phyloP scores from a whole-genome alignment of 2,888 invertebrate genomes.

The Ormyrus pomaceus region DNA sequence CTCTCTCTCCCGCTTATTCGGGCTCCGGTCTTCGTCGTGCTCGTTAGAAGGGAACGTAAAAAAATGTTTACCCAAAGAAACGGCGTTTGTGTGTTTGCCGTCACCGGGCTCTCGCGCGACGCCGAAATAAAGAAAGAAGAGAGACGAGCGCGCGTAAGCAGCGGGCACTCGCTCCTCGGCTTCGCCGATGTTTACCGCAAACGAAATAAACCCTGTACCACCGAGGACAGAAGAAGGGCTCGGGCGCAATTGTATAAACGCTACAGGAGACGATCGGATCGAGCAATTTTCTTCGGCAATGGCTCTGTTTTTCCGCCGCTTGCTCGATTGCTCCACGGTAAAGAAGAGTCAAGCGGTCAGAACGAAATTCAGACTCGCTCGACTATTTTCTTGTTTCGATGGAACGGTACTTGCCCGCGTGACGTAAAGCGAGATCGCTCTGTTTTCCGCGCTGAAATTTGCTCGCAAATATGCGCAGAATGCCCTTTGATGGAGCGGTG shows the following conservation, averaged over 20 bases:
- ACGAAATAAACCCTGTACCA: constrained; percentile 2
- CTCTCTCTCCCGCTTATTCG: neutral
- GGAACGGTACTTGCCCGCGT: neutral
- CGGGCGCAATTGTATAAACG: neutral
- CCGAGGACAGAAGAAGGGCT: constrained; percentile 11
- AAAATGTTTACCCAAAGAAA: constrained; percentile 35
- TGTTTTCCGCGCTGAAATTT: no score
- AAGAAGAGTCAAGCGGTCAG: neutral
- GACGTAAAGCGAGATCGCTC: no score
- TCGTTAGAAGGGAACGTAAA: constrained; percentile 18
- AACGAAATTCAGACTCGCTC: neutral
- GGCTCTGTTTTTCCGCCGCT: neutral
- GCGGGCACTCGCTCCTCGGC: no score
- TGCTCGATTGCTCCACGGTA: neutral
- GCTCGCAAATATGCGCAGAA: no score
- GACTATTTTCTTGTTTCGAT: neutral
- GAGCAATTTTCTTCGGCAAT: constrained; percentile 12
- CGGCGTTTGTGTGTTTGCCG: constrained; percentile 8
- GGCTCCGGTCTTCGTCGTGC: neutral
- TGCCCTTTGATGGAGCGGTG: no score
- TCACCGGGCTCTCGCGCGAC: constrained; percentile 14
- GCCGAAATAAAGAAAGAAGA: constrained; percentile 53
- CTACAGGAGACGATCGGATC: neutral
- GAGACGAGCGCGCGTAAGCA: constrained; percentile 34
- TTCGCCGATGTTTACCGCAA: constrained; percentile 44